Evolutionary conservation across 1,140 invertebrate genomes (phyloP).

Genomic region (Microplitis demolitor): DNA sequence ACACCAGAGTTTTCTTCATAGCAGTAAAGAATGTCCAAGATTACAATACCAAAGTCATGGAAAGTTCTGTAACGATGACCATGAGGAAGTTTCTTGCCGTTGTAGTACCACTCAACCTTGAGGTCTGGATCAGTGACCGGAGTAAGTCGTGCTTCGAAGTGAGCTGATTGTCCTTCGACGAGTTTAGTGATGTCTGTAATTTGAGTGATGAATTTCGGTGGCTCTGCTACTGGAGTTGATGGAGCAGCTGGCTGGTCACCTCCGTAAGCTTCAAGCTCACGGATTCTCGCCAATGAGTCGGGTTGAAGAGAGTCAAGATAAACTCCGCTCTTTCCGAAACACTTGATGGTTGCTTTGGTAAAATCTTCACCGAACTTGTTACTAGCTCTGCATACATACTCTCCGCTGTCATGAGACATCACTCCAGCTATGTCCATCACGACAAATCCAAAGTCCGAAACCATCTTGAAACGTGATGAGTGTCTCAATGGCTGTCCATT

Average conservation of each 20-base stretch:
- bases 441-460: constrained; percentile 96
- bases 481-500: constrained; percentile 86
- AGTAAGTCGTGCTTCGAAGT: constrained; percentile 89
- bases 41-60: constrained; percentile 97
- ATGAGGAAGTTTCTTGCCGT: constrained; percentile 88
- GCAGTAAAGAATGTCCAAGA: constrained; percentile 94
- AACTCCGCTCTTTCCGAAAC: constrained; percentile 85
- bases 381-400: constrained; percentile 87
- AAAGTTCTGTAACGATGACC: constrained; percentile 94
- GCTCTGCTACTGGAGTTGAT: constrained; percentile 73
- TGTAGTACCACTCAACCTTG: constrained; percentile 93
- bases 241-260: constrained; percentile 68
- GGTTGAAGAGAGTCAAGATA: constrained; percentile 94
- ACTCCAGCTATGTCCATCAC: constrained; percentile 94
- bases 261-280: constrained; percentile 81
- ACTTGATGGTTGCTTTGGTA: constrained; percentile 81
- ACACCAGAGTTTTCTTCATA: constrained; percentile 96
- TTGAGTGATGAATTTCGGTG: constrained; percentile 90
- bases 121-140: constrained; percentile 92
- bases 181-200: constrained; percentile 80
- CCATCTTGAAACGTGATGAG: constrained; percentile 89
- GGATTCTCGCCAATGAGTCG: constrained; percentile 87
- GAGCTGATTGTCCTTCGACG: constrained; percentile 91
- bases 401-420: constrained; percentile 90
- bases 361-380: constrained; percentile 92